Conservation (phyloP, 2,797 vertebrate species). For the Macroramphosus scolopax region DNA sequence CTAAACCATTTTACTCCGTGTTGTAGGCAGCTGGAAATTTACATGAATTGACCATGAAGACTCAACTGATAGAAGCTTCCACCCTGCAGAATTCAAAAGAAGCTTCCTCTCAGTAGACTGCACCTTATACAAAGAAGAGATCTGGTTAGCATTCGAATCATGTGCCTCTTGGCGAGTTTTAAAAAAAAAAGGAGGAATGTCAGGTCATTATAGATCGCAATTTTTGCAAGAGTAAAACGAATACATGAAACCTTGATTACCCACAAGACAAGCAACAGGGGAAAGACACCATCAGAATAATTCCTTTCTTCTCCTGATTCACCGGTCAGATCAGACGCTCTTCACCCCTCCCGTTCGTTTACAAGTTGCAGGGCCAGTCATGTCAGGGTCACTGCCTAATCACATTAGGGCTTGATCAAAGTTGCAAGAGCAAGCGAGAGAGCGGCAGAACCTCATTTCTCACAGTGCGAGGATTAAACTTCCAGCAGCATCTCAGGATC, state of each 20-base stretch:
- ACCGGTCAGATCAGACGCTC: slow-evolving; percentile 66
- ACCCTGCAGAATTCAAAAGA: slow-evolving; percentile 58
- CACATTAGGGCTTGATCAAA: slow-evolving; percentile 80
- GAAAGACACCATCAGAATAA: slow-evolving; percentile 78
- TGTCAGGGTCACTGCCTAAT: slow-evolving; percentile 81
- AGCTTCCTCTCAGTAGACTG: slow-evolving; percentile 52
- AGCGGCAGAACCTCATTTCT: slow-evolving; percentile 70
- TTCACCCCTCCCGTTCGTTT: slow-evolving; percentile 44
- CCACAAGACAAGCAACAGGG: slow-evolving; percentile 77
- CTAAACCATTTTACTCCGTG: slow-evolving; percentile 23
- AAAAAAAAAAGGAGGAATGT: slow-evolving; percentile 76
- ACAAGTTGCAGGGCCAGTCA: slow-evolving; percentile 71
- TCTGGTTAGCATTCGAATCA: slow-evolving; percentile 81
- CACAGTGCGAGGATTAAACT: slow-evolving; percentile 74
- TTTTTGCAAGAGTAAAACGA: slow-evolving; percentile 80
- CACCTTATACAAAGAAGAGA: slow-evolving; percentile 57
- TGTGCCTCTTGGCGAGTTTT: slow-evolving; percentile 73
- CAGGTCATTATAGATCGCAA: slow-evolving; percentile 83
- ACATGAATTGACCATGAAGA: slow-evolving; percentile 49
- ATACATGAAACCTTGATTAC: slow-evolving; percentile 88
- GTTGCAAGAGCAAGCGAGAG: slow-evolving; percentile 64
- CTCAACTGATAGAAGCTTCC: slow-evolving; percentile 34
- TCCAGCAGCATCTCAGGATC: slow-evolving; percentile 64
- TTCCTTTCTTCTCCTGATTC: slow-evolving; percentile 70
- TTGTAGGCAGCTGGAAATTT: slow-evolving; percentile 27